Base-by-base conservation (phyloP, 2,113 vertebrate genomes). In the Bambusicola thoracicus region DNA sequence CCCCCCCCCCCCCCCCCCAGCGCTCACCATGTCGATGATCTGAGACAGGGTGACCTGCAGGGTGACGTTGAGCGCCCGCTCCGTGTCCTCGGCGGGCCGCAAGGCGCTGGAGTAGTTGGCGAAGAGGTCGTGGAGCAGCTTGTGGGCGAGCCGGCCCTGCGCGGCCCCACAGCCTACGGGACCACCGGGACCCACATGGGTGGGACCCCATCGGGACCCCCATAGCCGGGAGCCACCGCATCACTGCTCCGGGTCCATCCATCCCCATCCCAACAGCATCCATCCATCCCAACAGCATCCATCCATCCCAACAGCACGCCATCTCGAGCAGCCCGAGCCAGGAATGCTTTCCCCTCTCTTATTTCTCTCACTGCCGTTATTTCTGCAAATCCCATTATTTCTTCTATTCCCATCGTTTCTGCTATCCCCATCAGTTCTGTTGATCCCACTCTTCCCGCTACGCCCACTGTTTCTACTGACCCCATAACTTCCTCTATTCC, bases 21-120 rank as follows among this genome's bases (percentile, higher is more conserved):
- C 4, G 58, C 97, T 97, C 97, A 99, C 99, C 99, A 99, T 99
- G 95, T 99, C 98, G 10, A 99, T 99, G 94, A 99, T 99, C 96
- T 99, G 99, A 49, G 98, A 98, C 41, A 99, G 90, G 14, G 99
- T 99, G 96, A 99, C 97, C 94, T 98, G 98, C 24, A 99, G 97
- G 40, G 98, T 99, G 93, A 99, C 98, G 6, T 98, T 99, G 74
- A 99, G 97, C 6, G 97, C 98, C 81, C 95, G 97, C 44, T 98
- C 97, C 3, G 98, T 99, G 96, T 99, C 98, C 55, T 98, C 98
- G 90, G 98, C 98, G 3, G 99, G 99, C 56, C 98, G 98, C 97
- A 99, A 95, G 8, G 98, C 98, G 15, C 96, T 98, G 24, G 98
- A 98, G 86, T 99, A 99, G 97, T 99, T 98, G 86, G 92, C 66